A percentile compares a stretch with the other conserved stretches of the same genome.
Conservation (phyloP, 1,140 invertebrate genomes). For the Bilobella aurantiaca region DNA sequence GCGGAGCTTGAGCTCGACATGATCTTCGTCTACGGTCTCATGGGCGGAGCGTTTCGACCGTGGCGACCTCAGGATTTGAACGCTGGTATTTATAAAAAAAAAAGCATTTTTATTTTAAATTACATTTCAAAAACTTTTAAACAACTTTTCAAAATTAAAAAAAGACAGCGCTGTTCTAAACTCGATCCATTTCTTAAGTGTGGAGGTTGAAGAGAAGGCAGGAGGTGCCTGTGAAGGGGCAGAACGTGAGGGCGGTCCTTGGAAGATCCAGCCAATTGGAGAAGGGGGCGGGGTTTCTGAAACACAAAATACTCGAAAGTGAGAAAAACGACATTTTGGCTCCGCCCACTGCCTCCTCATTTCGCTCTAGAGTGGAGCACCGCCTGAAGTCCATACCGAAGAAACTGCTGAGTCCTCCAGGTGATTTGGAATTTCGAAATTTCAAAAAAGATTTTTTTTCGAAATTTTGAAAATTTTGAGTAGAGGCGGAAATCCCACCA, state of each 20-base stretch:
- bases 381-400: not conserved
- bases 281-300: not conserved
- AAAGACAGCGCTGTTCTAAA: too few relatives aligned
- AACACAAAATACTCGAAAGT: not conserved
- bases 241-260: too few relatives aligned
- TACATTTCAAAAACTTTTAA: too few relatives aligned
- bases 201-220: slow-evolving; percentile 45
- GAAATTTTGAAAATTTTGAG: too few relatives aligned
- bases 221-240: slow-evolving; percentile 47
- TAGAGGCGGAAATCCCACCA: not conserved
- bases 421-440: not conserved
- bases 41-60: slow-evolving; percentile 69
- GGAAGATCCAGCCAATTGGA: slow-evolving; percentile 38
- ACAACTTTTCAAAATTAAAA: too few relatives aligned
- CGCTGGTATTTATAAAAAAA: slow-evolving; percentile 27
- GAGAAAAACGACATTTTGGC: too few relatives aligned
- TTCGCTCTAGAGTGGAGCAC: too few relatives aligned
- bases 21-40: slow-evolving; percentile 67
- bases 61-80: slow-evolving; percentile 61
- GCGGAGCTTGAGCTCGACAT: slow-evolving; percentile 53
- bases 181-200: slow-evolving; percentile 36
- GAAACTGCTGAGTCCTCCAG: not conserved
- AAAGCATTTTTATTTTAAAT: too few relatives aligned
- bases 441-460: not conserved
- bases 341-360: too few relatives aligned